A percentile compares a stretch with the other conserved stretches of the same genome.
Conservation (phyloP, 2,888 invertebrate genomes). For the Sialis fuliginosa region DNA sequence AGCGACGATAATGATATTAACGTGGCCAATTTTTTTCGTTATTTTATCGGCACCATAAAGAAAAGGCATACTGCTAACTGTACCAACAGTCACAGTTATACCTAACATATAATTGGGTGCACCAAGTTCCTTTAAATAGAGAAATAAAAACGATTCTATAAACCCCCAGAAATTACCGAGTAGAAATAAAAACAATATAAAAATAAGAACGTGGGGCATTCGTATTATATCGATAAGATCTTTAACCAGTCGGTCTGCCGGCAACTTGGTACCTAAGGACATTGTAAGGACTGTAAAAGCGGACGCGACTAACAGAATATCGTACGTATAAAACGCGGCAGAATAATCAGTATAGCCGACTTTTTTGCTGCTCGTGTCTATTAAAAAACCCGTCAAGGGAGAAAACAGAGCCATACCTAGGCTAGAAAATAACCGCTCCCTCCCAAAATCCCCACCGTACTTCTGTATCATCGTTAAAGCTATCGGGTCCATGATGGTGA, state of each 20-base stretch:
- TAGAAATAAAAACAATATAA: slow-evolving; percentile 63
- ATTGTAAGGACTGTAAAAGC: slow-evolving; percentile 57
- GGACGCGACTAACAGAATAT: slow-evolving; percentile 51
- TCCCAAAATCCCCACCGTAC: slow-evolving; percentile 65
- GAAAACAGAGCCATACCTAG: slow-evolving; percentile 71
- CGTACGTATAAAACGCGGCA: slow-evolving; percentile 73
- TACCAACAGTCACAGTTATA: slow-evolving; percentile 71
- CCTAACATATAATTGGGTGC: slow-evolving; percentile 69
- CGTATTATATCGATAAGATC: slow-evolving; percentile 58
- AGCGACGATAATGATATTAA: slow-evolving; percentile 67
- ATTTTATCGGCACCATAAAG: slow-evolving; percentile 71
- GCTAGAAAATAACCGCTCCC: slow-evolving; percentile 63
- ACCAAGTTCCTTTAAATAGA: slow-evolving; percentile 68
- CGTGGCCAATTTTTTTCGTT: slow-evolving; percentile 62
- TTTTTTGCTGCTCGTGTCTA: slow-evolving; percentile 49
- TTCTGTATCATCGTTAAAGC: slow-evolving; percentile 72
- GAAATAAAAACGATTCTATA: slow-evolving; percentile 74
- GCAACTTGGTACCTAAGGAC: slow-evolving; percentile 60
- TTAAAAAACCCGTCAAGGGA: slow-evolving; percentile 60
- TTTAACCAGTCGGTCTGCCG: slow-evolving; percentile 58
- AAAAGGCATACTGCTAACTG: slow-evolving; percentile 68
- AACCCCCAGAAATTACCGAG: slow-evolving; percentile 80
- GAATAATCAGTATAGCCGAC: slow-evolving; percentile 68
- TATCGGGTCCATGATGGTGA: slow-evolving; percentile 78
- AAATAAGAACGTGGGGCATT: slow-evolving; percentile 62